Conservation (phyloP, 2,888 invertebrate species). For the Pinctada fucata region DNA sequence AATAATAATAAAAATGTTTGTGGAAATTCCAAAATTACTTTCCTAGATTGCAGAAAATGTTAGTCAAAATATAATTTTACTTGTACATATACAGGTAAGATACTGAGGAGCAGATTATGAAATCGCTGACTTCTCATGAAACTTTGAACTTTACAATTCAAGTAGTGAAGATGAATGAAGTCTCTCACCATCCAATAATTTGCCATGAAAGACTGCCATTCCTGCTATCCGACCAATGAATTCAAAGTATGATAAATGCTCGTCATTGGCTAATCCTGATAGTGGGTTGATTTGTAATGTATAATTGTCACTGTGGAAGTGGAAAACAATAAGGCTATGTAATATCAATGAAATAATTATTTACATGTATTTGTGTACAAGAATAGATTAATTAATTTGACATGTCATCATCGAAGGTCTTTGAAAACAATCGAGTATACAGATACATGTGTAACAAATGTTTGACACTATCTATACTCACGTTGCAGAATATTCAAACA, state of each 20-base stretch:
- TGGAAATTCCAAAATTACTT: background rate
- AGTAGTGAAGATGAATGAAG: too few relatives aligned
- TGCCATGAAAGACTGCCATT: slow-evolving; percentile 99
- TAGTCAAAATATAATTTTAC: too few relatives aligned
- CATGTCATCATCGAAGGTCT: too few relatives aligned
- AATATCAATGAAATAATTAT: background rate
- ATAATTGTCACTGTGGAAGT: slow-evolving; percentile 89
- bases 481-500: slow-evolving; percentile 99
- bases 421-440: too few relatives aligned
- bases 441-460: too few relatives aligned
- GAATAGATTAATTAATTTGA: too few relatives aligned
- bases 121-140: too few relatives aligned
- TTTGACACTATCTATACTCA: slow-evolving; percentile 78
- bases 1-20: background rate
- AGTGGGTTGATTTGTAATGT: slow-evolving; percentile 99
- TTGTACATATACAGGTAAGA: too few relatives aligned
- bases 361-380: too few relatives aligned
- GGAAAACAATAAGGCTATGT: slow-evolving; percentile 35
- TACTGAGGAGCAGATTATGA: too few relatives aligned
- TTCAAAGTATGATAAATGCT: slow-evolving; percentile 98
- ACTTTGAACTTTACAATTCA: too few relatives aligned
- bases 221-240: slow-evolving; percentile 98
- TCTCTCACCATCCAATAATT: slow-evolving; percentile 91
- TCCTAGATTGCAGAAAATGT: too few relatives aligned
- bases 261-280: slow-evolving; percentile 98